Evolutionary conservation across 2,113 vertebrate species (phyloP), one percentile per base, ranked within the genome.

Genomic region (Semnornis frantzii): DNA sequence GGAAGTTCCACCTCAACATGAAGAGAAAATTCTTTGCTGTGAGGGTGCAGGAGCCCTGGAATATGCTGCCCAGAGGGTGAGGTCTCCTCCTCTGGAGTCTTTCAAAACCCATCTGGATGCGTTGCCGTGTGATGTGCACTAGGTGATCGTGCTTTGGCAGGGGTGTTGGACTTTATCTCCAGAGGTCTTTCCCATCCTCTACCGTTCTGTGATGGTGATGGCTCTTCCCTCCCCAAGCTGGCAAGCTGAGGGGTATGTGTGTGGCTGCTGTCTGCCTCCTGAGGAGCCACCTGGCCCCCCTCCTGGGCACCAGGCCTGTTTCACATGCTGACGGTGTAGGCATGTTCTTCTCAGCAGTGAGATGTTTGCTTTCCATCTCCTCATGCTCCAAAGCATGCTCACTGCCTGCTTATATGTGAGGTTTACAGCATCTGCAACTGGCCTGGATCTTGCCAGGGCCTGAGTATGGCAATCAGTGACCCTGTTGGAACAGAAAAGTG

Each of bases 201-300:
- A 48, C 48, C 48, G 21, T 48, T 48, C 10, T 48, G 9, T 48
- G 48, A 21, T 20, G 19, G 48, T 48, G 37, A 37, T 39, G 37
- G 37, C 97, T 69, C 94, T 98, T 77, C 98, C 98, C 72, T 98
- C 97, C 92, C 97, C 95, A 2, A 98, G 98, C 71, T 86, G 98
- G 96, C 98, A 99, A 98, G 99, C 99, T 99, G 98, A 98, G 98
- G 94, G 72, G 5, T 6, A 39, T 39, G 33, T 3, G 37, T 1
- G 18, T 7, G 70, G 5, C 50, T 2, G 34, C 50, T 13, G 12
- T 4, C 14, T 7, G 79, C 58, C 19, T 70, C 70, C 2, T 24
- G 46, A 6, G 44, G 52, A 13, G 57, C 48, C 3, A 33, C 28
- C 18, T 52, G 55, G 55, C 46, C 13, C 28, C 0, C 27, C 12